A percentile compares a stretch with the other conserved stretches of the same genome.
phyloP scores from a whole-genome alignment of 2,113 vertebrate genomes.

The Reinhardtius hippoglossoides region DNA sequence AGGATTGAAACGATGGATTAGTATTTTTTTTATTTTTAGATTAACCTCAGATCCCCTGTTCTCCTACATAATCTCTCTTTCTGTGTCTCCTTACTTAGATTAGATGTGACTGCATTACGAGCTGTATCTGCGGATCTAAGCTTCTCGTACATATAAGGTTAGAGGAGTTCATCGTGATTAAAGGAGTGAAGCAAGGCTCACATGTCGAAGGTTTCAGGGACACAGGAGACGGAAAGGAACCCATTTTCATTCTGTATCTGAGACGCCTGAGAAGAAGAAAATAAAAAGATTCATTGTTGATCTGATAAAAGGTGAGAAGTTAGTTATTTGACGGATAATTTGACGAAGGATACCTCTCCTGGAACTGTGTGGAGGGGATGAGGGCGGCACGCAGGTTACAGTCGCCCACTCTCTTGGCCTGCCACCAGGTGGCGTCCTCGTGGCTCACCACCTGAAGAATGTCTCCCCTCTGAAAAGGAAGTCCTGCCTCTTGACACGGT shows the following conservation, averaged over 20 bases:
- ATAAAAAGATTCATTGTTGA: not conserved
- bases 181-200: slow-evolving; percentile 77
- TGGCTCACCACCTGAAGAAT: slow-evolving; percentile 95
- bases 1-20: slow-evolving; percentile 31
- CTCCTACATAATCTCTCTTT: slow-evolving; percentile 52
- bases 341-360: slow-evolving; percentile 86
- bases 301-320: not conserved
- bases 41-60: slow-evolving; percentile 43
- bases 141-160: slow-evolving; percentile 5
- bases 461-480: slow-evolving; percentile 89
- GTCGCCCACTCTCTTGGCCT: slow-evolving; percentile 93
- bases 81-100: slow-evolving; percentile 18
- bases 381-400: slow-evolving; percentile 92
- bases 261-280: slow-evolving; percentile 81
- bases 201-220: slow-evolving; percentile 83
- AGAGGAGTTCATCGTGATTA: not conserved
- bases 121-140: slow-evolving; percentile 6
- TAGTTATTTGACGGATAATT: not conserved
- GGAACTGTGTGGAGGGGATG: slow-evolving; percentile 93
- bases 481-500: slow-evolving; percentile 94
- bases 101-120: slow-evolving; percentile 21
- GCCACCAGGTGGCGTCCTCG: slow-evolving; percentile 95
- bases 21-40: slow-evolving; percentile 12
- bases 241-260: slow-evolving; percentile 87
- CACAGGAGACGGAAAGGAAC: slow-evolving; percentile 81